These are phyloP conservation scores for Oxycera nigricornis DNA, from an alignment of 2,888 invertebrate species.

Conservation along the genomic window DNA sequence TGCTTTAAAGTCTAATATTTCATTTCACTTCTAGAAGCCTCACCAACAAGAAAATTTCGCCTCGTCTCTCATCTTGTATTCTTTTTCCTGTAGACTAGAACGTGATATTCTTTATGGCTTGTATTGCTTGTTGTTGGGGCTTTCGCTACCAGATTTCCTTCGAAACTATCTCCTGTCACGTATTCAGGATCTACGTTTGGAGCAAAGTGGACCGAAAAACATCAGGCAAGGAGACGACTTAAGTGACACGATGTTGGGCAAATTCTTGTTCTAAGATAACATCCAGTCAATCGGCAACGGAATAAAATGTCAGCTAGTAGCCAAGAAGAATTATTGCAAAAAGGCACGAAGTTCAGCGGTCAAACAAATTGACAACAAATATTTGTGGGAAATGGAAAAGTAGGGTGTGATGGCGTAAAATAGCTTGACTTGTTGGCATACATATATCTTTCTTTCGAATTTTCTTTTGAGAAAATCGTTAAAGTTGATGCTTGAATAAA, in stretches of 20 bases:
- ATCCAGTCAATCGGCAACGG: slow-evolving; percentile 46
- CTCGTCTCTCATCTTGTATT: neutral
- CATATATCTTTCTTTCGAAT: too few species aligned
- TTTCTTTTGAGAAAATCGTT: too few species aligned
- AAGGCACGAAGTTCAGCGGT: slow-evolving; percentile 44
- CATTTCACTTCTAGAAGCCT: slow-evolving; percentile 4
- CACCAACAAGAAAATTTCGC: neutral
- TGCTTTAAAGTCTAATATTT: slow-evolving; percentile 9
- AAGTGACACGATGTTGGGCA: slow-evolving; percentile 45
- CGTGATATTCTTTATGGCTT: slow-evolving; percentile 38
- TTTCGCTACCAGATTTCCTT: neutral
- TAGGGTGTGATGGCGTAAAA: too few species aligned
- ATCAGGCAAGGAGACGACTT: slow-evolving; percentile 41
- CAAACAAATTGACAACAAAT: slow-evolving; percentile 47
- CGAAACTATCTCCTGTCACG: slow-evolving; percentile 40
- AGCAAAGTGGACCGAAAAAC: slow-evolving; percentile 38
- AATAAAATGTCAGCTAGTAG: slow-evolving; percentile 45
- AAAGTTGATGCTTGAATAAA: too few species aligned
- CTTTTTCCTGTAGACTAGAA: neutral
- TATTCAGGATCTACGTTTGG: slow-evolving; percentile 26
- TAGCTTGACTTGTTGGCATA: too few species aligned
- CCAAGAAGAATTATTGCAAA: slow-evolving; percentile 42
- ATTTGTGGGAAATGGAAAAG: too few species aligned
- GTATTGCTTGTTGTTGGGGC: neutral
- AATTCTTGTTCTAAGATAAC: slow-evolving; percentile 44